phyloP scores from a whole-genome alignment of 1,140 invertebrate species.

The Drosophila ambigua region DNA sequence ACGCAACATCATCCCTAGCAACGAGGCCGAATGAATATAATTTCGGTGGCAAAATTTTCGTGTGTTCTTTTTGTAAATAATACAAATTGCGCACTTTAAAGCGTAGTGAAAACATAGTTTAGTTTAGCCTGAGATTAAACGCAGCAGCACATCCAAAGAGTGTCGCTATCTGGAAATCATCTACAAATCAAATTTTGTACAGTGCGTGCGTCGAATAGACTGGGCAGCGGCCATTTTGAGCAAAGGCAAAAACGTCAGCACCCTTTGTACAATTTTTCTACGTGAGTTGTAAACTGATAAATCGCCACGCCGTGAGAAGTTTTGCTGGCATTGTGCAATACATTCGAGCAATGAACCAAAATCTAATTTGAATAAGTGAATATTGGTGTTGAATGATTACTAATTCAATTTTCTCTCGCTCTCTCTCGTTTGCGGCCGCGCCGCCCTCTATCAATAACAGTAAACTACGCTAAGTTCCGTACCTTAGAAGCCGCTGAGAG shows the following conservation, averaged over 20 bases:
- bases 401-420: constrained; percentile 15
- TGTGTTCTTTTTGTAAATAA: constrained; percentile 60
- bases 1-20: constrained; percentile 28
- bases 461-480: constrained; percentile 35
- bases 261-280: constrained; percentile 37
- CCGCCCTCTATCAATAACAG: constrained; percentile 36
- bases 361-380: too few relatives aligned
- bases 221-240: constrained; percentile 73
- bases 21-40: constrained; percentile 55
- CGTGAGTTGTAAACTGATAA: constrained; percentile 29
- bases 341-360: too few relatives aligned
- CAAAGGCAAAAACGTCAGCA: constrained; percentile 72
- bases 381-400: background rate
- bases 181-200: constrained; percentile 5
- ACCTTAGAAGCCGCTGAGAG: constrained; percentile 28
- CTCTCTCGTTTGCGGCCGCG: constrained; percentile 4
- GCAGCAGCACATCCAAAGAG: background rate
- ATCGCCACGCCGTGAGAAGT: background rate
- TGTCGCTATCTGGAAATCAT: too few relatives aligned
- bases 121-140: background rate
- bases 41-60: constrained; percentile 62
- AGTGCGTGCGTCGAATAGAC: constrained; percentile 37
- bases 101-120: background rate
- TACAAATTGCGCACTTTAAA: background rate
- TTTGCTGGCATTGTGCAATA: too few relatives aligned